Percentiles rank a stretch among this genome's conserved stretches.
These are phyloP conservation scores for Enoplolaimus lenunculus DNA, from an alignment of 2,888 invertebrate species.

Conservation along the genomic window DNA sequence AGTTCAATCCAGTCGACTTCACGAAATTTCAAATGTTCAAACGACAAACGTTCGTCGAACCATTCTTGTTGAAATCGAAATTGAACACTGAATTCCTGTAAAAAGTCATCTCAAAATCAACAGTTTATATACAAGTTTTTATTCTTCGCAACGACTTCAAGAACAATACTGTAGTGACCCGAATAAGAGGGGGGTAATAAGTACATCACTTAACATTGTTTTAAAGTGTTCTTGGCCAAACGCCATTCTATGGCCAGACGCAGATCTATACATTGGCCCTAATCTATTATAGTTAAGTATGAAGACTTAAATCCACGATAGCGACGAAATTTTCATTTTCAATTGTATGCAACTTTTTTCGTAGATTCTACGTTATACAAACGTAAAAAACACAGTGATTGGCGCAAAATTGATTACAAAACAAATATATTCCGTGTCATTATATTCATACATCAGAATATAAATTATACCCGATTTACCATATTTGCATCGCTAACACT, in stretches of 20 bases:
- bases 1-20: background rate
- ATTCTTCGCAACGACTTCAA: too few relatives aligned
- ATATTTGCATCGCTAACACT: constrained; percentile 17
- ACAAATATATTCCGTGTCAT: too few relatives aligned
- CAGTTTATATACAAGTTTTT: too few relatives aligned
- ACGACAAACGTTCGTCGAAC: constrained; percentile 14
- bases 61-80: constrained; percentile 22
- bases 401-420: background rate
- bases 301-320: too few relatives aligned
- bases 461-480: too few relatives aligned
- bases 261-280: background rate
- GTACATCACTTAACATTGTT: too few relatives aligned
- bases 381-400: background rate
- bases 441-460: too few relatives aligned
- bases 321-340: background rate
- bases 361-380: background rate
- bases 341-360: background rate
- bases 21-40: constrained; percentile 8
- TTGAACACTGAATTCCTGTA: constrained; percentile 19
- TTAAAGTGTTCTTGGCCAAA: too few relatives aligned
- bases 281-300: too few relatives aligned
- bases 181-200: too few relatives aligned
- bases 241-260: too few relatives aligned
- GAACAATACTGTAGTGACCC: too few relatives aligned
- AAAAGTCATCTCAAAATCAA: background rate